phyloP scores from a whole-genome alignment of 2,888 invertebrate genomes.

The Chalcosyrphus nemorum region DNA sequence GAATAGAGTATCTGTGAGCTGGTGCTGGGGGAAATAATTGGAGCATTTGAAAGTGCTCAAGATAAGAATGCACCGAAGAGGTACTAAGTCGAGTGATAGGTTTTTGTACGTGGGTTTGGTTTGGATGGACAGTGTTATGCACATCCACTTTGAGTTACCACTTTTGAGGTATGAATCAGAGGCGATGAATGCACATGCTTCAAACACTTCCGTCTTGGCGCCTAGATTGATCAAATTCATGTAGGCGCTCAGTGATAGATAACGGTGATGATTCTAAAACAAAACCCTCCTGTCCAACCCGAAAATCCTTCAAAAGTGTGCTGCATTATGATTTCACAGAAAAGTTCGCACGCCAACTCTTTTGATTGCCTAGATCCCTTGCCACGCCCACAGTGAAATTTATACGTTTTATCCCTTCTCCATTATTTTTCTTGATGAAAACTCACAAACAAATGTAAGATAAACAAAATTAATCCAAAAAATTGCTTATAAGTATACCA shows the following conservation, averaged over 20 bases:
- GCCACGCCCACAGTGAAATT: not conserved
- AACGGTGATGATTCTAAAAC: too few relatives aligned
- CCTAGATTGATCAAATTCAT: too few relatives aligned
- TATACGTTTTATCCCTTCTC: not conserved
- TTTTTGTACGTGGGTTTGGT: not conserved
- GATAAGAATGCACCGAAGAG: constrained; percentile 20
- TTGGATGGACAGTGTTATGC: not conserved
- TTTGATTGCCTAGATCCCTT: not conserved
- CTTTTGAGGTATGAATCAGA: not conserved
- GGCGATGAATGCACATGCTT: too few relatives aligned
- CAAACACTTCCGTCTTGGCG: too few relatives aligned
- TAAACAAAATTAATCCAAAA: not conserved
- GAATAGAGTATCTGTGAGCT: not conserved
- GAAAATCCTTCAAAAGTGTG: too few relatives aligned
- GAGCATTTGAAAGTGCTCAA: constrained; percentile 51
- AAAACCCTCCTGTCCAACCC: too few relatives aligned
- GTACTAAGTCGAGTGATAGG: constrained; percentile 24
- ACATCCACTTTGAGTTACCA: too few relatives aligned
- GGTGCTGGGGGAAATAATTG: constrained; percentile 31
- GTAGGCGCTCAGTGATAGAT: too few relatives aligned
- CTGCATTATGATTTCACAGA: too few relatives aligned
- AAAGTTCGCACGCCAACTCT: constrained; percentile 13
- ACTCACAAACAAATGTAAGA: not conserved
- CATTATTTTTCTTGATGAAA: not conserved
- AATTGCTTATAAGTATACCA: not conserved